Evolutionary conservation across 2,113 vertebrate species (phyloP).

Genomic region (Rostratula benghalensis): DNA sequence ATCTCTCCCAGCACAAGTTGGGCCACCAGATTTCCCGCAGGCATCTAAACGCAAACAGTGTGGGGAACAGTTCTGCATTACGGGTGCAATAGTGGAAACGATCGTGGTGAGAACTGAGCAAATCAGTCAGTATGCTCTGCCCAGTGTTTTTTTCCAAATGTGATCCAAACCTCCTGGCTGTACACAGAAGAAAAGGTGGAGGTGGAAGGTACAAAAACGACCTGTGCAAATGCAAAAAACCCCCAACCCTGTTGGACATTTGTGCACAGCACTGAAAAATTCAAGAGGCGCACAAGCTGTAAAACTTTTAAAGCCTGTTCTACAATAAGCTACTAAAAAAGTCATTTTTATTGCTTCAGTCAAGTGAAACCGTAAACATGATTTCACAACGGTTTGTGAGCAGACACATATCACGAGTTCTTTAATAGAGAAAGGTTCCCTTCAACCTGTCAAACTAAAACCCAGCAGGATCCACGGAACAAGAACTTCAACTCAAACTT

Average conservation of each 20-base stretch:
- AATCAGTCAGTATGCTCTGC: not conserved
- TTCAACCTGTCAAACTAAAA: not conserved
- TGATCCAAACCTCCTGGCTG: not conserved
- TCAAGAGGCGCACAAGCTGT: not conserved
- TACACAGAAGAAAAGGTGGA: not conserved
- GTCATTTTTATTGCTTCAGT: not conserved
- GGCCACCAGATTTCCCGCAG: not conserved
- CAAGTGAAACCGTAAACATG: not conserved
- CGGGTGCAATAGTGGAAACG: not conserved
- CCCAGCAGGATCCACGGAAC: not conserved
- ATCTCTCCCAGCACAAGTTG: fast-evolving
- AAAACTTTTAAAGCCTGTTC: not conserved
- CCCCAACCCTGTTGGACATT: fast-evolving
- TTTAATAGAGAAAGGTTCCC: not conserved
- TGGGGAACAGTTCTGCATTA: not conserved
- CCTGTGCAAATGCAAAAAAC: not conserved
- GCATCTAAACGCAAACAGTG: not conserved
- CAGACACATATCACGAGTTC: not conserved
- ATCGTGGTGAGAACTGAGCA: not conserved
- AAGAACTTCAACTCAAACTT: not conserved
- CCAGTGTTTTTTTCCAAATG: not conserved
- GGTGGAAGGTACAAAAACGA: not conserved
- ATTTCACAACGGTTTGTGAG: not conserved
- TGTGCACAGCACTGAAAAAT: not conserved
- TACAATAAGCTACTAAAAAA: not conserved